Conservation (phyloP, 1,140 invertebrate genomes). For the Euura lappo region DNA sequence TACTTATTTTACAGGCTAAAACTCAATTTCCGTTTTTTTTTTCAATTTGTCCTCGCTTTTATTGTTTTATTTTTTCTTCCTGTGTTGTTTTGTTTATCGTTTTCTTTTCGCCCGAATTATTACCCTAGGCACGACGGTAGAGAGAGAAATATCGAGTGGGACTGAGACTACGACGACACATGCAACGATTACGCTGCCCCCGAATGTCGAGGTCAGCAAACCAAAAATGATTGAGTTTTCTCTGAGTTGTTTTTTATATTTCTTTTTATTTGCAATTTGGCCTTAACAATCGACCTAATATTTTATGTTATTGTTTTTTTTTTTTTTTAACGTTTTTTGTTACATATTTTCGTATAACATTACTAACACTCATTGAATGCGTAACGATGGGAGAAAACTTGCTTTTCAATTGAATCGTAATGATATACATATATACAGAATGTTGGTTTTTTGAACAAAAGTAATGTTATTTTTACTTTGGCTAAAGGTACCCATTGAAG, state of each 20-base stretch:
- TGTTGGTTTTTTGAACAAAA: no score
- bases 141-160: conserved; percentile 57
- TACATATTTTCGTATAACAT: not conserved
- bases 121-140: conserved; percentile 54
- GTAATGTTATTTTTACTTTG: no score
- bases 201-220: conserved; percentile 56
- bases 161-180: conserved; percentile 58
- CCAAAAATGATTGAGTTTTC: not conserved
- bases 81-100: conserved; percentile 33
- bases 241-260: not conserved
- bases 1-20: not conserved
- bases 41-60: conserved; percentile 15
- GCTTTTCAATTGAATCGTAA: no score
- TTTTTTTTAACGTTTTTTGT: not conserved
- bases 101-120: conserved; percentile 28
- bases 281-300: not conserved
- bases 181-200: conserved; percentile 57
- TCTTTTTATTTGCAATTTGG: no score
- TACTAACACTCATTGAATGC: not conserved
- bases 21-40: not conserved
- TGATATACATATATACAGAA: no score
- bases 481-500: no score
- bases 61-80: conserved; percentile 27
- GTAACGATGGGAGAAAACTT: not conserved
- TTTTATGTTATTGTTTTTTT: not conserved